Evolutionary conservation across 2,797 vertebrate genomes (phyloP).

Genomic region (Dendrocincla fuliginosa): DNA sequence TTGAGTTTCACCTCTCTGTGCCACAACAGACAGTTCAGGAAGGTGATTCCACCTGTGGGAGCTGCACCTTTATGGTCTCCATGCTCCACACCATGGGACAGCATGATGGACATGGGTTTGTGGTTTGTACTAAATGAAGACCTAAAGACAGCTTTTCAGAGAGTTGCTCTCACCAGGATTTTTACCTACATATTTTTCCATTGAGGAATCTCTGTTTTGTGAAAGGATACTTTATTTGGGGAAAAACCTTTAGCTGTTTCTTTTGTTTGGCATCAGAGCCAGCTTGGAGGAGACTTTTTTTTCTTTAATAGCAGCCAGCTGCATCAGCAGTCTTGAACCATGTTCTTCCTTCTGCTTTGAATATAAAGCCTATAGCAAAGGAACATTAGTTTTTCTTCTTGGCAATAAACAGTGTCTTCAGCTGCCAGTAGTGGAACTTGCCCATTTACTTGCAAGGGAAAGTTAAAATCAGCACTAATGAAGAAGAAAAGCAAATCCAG

Average conservation of each 20-base stretch:
- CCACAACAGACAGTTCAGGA: accelerated
- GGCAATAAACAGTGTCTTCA: conserved; percentile 1
- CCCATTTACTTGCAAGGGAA: conserved; percentile 24
- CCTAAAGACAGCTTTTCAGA: neutral
- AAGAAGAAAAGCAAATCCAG: conserved; percentile 34
- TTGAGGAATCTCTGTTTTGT: neutral
- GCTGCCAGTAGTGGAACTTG: conserved; percentile 21
- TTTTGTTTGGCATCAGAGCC: conserved; percentile 28
- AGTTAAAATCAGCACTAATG: conserved; percentile 29
- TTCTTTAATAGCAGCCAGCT: conserved; percentile 5
- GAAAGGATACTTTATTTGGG: neutral
- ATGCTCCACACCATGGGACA: accelerated
- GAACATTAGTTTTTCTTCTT: neutral
- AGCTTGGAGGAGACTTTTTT: neutral
- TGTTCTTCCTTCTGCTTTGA: conserved; percentile 48
- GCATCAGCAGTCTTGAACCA: conserved; percentile 24
- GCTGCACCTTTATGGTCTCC: neutral
- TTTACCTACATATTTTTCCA: neutral
- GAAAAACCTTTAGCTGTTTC: conserved; percentile 20
- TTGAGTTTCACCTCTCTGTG: neutral
- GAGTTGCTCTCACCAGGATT: neutral
- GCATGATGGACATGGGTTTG: neutral
- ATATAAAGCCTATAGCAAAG: conserved; percentile 26
- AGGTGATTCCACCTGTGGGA: neutral
- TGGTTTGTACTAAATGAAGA: neutral